Evolutionary conservation across 2,888 invertebrate species (phyloP).

Genomic region (Deilephila elpenor): DNA sequence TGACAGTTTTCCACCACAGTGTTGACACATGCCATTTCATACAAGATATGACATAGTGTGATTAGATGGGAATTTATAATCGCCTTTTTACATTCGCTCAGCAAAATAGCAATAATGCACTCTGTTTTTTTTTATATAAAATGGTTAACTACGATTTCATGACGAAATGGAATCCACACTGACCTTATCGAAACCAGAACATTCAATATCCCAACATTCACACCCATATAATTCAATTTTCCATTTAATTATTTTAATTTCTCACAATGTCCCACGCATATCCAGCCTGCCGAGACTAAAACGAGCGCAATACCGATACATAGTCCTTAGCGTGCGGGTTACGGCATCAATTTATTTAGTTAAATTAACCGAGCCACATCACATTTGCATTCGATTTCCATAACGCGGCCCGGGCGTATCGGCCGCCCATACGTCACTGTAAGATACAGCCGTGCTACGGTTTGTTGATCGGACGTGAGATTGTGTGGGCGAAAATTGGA

Average conservation of each 20-base stretch:
- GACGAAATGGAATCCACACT: too few relatives aligned
- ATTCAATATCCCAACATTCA: not conserved
- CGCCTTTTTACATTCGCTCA: too few relatives aligned
- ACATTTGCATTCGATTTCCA: slow-evolving; percentile 84
- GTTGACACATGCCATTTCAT: too few relatives aligned
- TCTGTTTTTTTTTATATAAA: too few relatives aligned
- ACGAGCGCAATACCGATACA: slow-evolving; percentile 70
- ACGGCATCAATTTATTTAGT: slow-evolving; percentile 79
- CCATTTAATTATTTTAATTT: slow-evolving; percentile 26
- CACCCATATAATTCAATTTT: slow-evolving; percentile 15
- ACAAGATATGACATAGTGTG: too few relatives aligned
- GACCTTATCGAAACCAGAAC: not conserved
- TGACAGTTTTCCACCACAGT: too few relatives aligned
- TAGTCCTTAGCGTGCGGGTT: slow-evolving; percentile 63
- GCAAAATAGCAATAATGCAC: too few relatives aligned
- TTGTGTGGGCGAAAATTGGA: slow-evolving; percentile 54
- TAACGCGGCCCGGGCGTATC: slow-evolving; percentile 77
- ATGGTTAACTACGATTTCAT: too few relatives aligned
- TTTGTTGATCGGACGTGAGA: slow-evolving; percentile 64
- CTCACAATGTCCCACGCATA: slow-evolving; percentile 41
- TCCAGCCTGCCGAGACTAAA: slow-evolving; percentile 51
- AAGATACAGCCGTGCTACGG: slow-evolving; percentile 56
- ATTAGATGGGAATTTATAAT: too few relatives aligned
- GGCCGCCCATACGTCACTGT: slow-evolving; percentile 79
- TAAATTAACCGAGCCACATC: slow-evolving; percentile 78